These are phyloP conservation scores for Spodoptera picta DNA, from an alignment of 2,888 invertebrate species.

Conservation along the genomic window DNA sequence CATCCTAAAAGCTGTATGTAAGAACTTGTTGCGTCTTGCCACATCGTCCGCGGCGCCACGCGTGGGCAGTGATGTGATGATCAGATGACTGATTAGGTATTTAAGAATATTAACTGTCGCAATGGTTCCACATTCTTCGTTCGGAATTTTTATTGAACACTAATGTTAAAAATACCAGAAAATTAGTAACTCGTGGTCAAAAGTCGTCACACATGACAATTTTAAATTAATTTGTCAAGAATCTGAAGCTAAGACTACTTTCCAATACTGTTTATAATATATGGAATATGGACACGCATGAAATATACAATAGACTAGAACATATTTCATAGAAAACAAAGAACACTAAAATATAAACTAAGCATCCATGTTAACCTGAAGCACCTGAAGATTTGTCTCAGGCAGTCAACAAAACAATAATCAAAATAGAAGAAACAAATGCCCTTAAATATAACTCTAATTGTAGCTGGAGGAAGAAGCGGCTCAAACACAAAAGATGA, in stretches of 20 bases:
- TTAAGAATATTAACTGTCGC: constrained; percentile 84
- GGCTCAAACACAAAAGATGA: constrained; percentile 37
- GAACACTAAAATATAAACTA: constrained; percentile 26
- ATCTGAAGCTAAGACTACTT: background rate
- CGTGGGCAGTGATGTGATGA: constrained; percentile 80
- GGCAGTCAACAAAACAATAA: constrained; percentile 36
- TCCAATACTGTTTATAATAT: too few species aligned
- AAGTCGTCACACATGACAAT: constrained; percentile 16
- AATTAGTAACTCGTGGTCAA: constrained; percentile 42
- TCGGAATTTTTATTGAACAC: constrained; percentile 71
- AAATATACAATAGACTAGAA: background rate
- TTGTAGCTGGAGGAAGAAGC: constrained; percentile 29
- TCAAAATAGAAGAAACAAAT: constrained; percentile 19
- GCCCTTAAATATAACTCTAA: constrained; percentile 43
- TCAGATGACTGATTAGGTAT: constrained; percentile 85
- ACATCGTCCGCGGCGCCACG: constrained; percentile 73
- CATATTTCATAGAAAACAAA: constrained; percentile 23
- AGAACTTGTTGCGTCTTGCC: constrained; percentile 57
- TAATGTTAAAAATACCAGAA: constrained; percentile 48
- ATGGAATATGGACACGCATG: too few species aligned
- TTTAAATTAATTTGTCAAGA: constrained; percentile 11
- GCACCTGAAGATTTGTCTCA: constrained; percentile 6
- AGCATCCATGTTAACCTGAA: constrained; percentile 3
- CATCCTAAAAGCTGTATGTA: constrained; percentile 42
- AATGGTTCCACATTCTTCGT: constrained; percentile 70